Evolutionary conservation across 2,113 vertebrate genomes (phyloP).

Genomic region (Lepisosteus osseus): DNA sequence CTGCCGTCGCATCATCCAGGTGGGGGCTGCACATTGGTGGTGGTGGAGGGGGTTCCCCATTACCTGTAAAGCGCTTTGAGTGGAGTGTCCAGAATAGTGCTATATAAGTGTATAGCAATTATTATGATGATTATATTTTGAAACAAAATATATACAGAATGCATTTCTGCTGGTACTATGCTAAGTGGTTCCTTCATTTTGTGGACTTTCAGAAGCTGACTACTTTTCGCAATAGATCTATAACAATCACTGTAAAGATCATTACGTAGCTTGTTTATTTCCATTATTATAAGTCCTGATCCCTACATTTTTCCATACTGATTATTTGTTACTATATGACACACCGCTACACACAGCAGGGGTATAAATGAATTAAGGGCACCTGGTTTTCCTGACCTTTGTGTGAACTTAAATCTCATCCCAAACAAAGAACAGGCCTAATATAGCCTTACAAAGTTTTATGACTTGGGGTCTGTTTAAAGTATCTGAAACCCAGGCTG

Average conservation of each 20-base stretch:
- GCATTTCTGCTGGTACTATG: too few relatives aligned
- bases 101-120: too few relatives aligned
- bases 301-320: slow-evolving; percentile 16
- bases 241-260: slow-evolving; percentile 17
- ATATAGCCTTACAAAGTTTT: slow-evolving; percentile 52
- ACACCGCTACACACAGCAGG: slow-evolving; percentile 22
- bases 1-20: too few relatives aligned
- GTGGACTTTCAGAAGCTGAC: too few relatives aligned
- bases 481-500: slow-evolving; percentile 47
- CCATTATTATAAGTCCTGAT: slow-evolving; percentile 28
- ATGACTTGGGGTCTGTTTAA: slow-evolving; percentile 57
- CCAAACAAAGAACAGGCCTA: slow-evolving; percentile 58
- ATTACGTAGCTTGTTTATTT: slow-evolving; percentile 13
- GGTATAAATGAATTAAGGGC: slow-evolving; percentile 46
- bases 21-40: too few relatives aligned
- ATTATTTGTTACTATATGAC: slow-evolving; percentile 35
- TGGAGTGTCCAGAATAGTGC: too few relatives aligned
- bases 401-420: slow-evolving; percentile 51
- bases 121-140: too few relatives aligned
- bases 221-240: slow-evolving; percentile 13
- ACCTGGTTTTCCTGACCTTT: slow-evolving; percentile 59
- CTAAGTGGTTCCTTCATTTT: too few relatives aligned
- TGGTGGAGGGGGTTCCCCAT: too few relatives aligned
- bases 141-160: too few relatives aligned
- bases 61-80: too few relatives aligned